Conservation (phyloP, 2,113 vertebrate genomes). For the Zootoca vivipara region DNA sequence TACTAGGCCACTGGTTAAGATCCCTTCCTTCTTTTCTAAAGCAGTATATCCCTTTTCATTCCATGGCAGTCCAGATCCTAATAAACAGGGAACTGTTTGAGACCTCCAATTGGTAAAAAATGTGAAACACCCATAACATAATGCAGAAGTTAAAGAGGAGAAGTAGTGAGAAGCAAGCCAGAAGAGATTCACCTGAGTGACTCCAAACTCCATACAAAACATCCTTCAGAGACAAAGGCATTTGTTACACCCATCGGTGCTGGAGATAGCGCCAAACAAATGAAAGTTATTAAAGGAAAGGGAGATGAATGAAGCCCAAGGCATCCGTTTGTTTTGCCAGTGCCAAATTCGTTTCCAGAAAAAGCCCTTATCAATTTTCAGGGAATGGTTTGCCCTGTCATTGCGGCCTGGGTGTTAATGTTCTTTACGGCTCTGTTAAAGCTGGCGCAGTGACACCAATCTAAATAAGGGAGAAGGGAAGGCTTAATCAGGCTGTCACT, state of each 20-base stretch:
- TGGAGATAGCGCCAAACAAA: conserved; percentile 57
- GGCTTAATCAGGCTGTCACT: conserved; percentile 77
- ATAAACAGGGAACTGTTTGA: neutral
- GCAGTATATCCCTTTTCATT: neutral
- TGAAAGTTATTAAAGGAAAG: conserved; percentile 74
- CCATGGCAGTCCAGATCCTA: neutral
- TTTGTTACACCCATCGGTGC: conserved; percentile 62
- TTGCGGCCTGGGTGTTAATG: conserved; percentile 58
- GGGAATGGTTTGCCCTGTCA: conserved; percentile 66
- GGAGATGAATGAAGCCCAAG: conserved; percentile 62
- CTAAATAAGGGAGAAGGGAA: conserved; percentile 73
- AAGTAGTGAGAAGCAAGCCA: neutral
- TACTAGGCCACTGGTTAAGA: too few species aligned
- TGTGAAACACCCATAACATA: neutral
- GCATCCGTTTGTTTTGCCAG: conserved; percentile 67
- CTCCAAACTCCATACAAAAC: conserved; percentile 33
- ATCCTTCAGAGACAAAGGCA: conserved; percentile 53
- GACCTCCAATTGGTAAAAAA: neutral
- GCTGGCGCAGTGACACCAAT: conserved; percentile 63
- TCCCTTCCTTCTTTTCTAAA: neutral
- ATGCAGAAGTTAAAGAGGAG: neutral
- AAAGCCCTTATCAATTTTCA: conserved; percentile 73
- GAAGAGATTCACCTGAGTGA: neutral
- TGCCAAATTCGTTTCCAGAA: conserved; percentile 69
- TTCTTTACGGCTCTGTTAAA: conserved; percentile 69